These are phyloP conservation scores for Cryptosula pallasiana DNA, from an alignment of 2,888 invertebrate genomes.

Conservation along the genomic window DNA sequence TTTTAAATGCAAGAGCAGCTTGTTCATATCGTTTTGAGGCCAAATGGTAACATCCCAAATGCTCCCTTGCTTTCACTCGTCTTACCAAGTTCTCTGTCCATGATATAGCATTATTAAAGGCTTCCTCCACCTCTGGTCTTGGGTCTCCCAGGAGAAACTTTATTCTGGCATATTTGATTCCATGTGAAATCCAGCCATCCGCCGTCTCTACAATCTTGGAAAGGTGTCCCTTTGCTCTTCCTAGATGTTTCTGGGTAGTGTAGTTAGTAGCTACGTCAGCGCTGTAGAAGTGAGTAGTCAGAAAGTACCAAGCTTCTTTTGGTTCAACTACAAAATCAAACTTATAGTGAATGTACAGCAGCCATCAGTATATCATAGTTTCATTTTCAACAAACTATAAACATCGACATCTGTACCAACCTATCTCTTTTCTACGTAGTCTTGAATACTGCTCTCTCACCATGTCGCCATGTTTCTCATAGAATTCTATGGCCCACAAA, in stretches of 20 bases:
- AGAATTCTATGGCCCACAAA: neutral
- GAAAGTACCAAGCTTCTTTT: neutral
- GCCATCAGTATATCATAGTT: no score
- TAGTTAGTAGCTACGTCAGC: neutral
- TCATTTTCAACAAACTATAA: no score
- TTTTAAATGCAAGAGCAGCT: no score
- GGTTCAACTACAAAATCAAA: neutral
- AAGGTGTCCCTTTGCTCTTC: neutral
- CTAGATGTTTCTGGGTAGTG: neutral
- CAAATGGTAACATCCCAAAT: neutral
- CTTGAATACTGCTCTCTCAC: neutral
- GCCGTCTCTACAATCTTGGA: neutral
- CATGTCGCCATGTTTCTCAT: neutral
- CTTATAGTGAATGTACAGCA: neutral
- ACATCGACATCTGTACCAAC: neutral
- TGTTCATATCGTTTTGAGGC: no score
- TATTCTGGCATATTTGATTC: neutral
- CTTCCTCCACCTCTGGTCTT: neutral
- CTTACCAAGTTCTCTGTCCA: neutral
- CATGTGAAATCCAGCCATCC: neutral
- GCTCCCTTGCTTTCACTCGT: neutral
- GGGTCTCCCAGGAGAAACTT: neutral
- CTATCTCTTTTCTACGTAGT: neutral
- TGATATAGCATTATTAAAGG: neutral
- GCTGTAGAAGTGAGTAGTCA: neutral